Base-by-base conservation (phyloP, 1,140 invertebrate genomes). In the Caenorhabditis briggsae region DNA sequence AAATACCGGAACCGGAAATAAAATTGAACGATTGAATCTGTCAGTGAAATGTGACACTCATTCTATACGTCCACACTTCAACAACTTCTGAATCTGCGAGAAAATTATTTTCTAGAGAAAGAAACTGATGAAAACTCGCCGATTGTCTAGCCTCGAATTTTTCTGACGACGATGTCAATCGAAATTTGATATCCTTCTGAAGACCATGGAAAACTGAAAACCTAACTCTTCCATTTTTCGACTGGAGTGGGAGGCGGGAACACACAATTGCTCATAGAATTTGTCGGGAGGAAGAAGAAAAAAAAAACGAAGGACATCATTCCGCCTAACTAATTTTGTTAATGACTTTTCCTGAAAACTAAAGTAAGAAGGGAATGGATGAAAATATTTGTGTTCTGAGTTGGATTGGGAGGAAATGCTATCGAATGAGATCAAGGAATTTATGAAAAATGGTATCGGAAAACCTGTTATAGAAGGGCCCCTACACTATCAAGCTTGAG, bases 241-340 rank as follows among this genome's bases (percentile, higher is more conserved):
- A 46, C 23, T 3, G 8, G 8, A 78, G 41, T 2, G 41, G 41
- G 20, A 50, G 43, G 20, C n/a, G 33, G n/a, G 8, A 18, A 50
- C 70, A 70, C 43, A 70, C 64, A 46, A 70, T 70, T 70, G 64
- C 64, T 46, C 18, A 20, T 25, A 2, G 14, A 78, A 61, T 61
- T 25, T 0, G 50, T 50, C 23, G 43, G 11, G n/a, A 23, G 43
- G 11, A 46, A 12, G 33, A 48, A 12, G n/a, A 11, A 41, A 53
- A 78, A 50, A 78, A 78, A 50, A 48, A 53, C 43, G 70, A 50
- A 78, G 70, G 20, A 78, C 70, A 78, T 78, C 70, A 78, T 78
- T 78, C 70, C 70, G 46, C 70, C 70, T 78, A 46, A n/a, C 70
- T 78, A 78, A 78, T 78, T 78, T 78, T 48, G 70, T 53, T 78